Conservation (phyloP, 2,888 invertebrate genomes). For the Linnaemya tessellans region DNA sequence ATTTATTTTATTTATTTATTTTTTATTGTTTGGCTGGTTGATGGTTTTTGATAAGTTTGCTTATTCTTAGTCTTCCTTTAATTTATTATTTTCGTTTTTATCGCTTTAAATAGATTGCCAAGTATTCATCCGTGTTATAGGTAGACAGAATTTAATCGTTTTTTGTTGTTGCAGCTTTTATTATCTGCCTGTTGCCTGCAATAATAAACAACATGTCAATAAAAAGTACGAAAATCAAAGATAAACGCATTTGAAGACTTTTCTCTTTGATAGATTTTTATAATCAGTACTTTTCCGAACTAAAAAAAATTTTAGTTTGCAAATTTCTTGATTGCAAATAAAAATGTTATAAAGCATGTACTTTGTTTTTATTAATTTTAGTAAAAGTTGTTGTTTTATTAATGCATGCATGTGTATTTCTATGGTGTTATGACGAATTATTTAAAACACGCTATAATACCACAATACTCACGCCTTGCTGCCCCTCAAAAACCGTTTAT, state of each 20-base stretch:
- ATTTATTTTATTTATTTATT: conserved; percentile 5
- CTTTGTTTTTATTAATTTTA: too few species aligned
- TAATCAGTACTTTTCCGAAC: not conserved
- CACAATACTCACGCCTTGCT: not conserved
- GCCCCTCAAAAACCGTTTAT: not conserved
- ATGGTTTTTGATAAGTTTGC: conserved; percentile 50
- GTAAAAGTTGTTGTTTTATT: not conserved
- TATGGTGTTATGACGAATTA: conserved; percentile 36
- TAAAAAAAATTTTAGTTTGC: too few species aligned
- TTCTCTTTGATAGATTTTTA: conserved; percentile 13
- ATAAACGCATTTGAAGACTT: not conserved
- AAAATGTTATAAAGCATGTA: too few species aligned
- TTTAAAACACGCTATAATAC: conserved; percentile 41
- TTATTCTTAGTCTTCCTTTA: conserved; percentile 7
- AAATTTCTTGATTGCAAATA: too few species aligned
- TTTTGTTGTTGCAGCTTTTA: conserved; percentile 9
- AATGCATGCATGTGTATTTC: not conserved
- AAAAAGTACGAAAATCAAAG: conserved; percentile 9
- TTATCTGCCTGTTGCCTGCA: conserved; percentile 55
- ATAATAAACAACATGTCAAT: not conserved
- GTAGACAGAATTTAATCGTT: conserved; percentile 2
- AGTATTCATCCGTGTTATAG: not conserved
- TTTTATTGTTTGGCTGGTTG: conserved; percentile 38
- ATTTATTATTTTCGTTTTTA: conserved; percentile 29
- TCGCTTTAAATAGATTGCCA: conserved; percentile 19